Conservation (phyloP, 2,888 invertebrate species). For the Coelopa pilipes region DNA sequence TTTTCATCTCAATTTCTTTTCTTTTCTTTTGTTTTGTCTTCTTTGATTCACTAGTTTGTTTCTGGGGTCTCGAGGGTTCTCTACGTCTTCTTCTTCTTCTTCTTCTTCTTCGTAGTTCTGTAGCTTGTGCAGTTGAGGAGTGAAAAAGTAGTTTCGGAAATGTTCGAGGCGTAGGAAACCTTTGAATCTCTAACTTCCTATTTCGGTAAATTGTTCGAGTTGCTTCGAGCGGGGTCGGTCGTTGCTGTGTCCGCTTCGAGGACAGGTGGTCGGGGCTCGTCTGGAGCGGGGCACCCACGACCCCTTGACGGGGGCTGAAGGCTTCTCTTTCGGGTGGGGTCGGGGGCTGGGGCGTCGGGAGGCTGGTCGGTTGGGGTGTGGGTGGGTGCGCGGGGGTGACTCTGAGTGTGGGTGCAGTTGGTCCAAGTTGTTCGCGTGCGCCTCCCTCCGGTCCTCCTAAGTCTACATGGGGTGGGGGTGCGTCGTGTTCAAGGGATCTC, state of each 20-base stretch:
- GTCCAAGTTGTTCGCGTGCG: conserved; percentile 34
- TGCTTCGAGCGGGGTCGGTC: neutral
- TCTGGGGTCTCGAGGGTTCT: neutral
- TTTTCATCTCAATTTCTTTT: too few species aligned
- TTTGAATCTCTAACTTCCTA: too few species aligned
- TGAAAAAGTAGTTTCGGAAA: conserved; percentile 39
- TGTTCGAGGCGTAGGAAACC: neutral
- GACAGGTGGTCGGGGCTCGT: conserved; percentile 26
- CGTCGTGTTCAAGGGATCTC: neutral
- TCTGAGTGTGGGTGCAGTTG: conserved; percentile 25
- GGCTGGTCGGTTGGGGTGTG: neutral
- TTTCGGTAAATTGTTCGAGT: neutral
- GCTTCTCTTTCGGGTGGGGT: neutral
- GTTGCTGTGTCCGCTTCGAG: neutral
- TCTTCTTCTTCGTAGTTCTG: too few species aligned
- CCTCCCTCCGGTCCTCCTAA: neutral
- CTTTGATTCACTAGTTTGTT: conserved; percentile 3
- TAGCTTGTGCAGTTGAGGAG: conserved; percentile 36
- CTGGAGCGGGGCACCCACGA: too few species aligned
- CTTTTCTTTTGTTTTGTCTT: conserved; percentile 27
- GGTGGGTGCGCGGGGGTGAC: neutral
- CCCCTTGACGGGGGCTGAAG: too few species aligned
- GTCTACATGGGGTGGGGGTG: neutral
- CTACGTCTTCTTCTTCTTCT: too few species aligned
- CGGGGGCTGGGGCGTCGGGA: too few species aligned